Evolutionary conservation across 2,888 invertebrate genomes (phyloP).

Genomic region (Caenorhabditis afra): DNA sequence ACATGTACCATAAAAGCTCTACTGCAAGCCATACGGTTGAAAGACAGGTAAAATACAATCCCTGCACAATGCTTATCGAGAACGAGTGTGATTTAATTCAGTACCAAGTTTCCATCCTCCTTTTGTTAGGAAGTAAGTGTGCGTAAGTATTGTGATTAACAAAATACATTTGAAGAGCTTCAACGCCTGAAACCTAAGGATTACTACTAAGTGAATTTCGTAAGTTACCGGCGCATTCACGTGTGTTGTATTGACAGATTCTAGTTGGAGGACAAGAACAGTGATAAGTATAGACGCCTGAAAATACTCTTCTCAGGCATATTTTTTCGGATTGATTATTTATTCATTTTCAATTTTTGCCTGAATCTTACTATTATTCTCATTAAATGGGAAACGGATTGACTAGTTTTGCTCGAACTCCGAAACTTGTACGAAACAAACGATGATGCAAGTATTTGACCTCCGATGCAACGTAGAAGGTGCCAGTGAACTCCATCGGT

Average conservation of each 20-base stretch:
- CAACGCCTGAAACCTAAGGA: neutral
- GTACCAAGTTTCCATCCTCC: constrained; percentile 73
- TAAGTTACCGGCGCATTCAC: constrained; percentile 58
- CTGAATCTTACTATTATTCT: constrained; percentile 61
- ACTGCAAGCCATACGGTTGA: no score
- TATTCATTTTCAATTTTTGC: no score
- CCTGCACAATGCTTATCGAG: no score
- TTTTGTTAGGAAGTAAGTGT: constrained; percentile 62
- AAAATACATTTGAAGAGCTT: constrained; percentile 59
- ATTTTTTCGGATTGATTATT: neutral
- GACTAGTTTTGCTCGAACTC: constrained; percentile 42
- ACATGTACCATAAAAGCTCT: no score
- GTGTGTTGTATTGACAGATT: constrained; percentile 67
- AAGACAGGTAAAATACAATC: no score
- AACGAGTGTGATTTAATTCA: no score
- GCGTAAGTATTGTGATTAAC: constrained; percentile 61
- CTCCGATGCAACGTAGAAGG: constrained; percentile 78
- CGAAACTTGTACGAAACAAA: constrained; percentile 59
- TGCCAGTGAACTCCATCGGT: constrained; percentile 81
- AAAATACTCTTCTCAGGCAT: no score
- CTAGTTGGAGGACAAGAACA: constrained; percentile 71
- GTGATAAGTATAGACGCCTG: constrained; percentile 71
- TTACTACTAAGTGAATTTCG: neutral
- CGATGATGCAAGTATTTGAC: constrained; percentile 75
- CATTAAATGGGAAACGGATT: constrained; percentile 68